Evolutionary conservation across 2,113 vertebrate genomes (phyloP), one percentile per base, ranked within the genome.

Genomic region (Poeciliopsis retropinna): DNA sequence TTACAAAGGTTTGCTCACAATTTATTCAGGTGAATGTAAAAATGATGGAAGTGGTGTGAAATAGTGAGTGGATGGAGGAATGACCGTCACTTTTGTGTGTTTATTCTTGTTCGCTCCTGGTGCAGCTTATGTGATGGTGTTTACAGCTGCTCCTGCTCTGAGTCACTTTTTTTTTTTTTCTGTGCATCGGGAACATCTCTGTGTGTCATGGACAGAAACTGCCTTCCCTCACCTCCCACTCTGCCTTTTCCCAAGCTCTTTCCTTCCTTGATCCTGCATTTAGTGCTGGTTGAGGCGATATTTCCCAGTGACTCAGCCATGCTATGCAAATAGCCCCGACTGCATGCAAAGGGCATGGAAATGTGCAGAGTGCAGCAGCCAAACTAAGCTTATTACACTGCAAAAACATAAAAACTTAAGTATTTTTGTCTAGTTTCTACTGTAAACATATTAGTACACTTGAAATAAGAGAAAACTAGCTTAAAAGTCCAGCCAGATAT

Each of bases 261-360:
- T 76, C 80, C 81, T 91, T 88, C 85, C 76, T 87, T 82, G 80
- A 91, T 89, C 82, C 86, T 90, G 88, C 86, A 90, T 91, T 87
- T 87, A 86, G 87, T 65, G 10, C 79, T 28, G 73, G 84, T 84
- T 90, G 88, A 91, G 83, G 80, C 85, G 87, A 75, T 89, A 51
- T 83, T 89, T 92, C 87, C 92, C 87, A 90, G 85, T 92, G 91
- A 93, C 85, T 89, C 84, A 87, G 78, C 79, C 80, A 68, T 79
- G 84, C 79, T 72, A 95, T 93, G 92, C 91, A 93, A 93, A 94
- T 93, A 87, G 74, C 63, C 80, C 80, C 73, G 84, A 81, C 83
- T 85, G 80, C 82, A 91, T 91, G 89, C 91, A 91, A 92, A 93
- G 64, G 76, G 64, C 64, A 89, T 88, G 90, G 76, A 89, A 81